phyloP scores from a whole-genome alignment of 2,797 vertebrate genomes.

The Heterohyrax brucei region DNA sequence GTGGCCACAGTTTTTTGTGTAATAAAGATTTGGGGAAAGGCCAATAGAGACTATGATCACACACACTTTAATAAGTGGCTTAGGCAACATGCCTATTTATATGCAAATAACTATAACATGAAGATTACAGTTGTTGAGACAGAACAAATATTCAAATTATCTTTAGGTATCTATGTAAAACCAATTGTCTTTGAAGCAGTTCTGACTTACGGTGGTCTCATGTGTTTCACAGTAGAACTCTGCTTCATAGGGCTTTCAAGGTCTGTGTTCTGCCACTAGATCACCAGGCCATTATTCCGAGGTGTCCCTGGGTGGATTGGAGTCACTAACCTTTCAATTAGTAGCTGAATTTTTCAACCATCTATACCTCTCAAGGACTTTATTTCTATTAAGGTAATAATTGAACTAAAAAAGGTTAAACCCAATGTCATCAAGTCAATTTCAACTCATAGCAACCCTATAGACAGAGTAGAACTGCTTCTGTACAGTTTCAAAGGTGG shows the following conservation, averaged over 20 bases:
- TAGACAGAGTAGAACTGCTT: too few species aligned
- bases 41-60: not conserved
- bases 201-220: not conserved
- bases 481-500: too few species aligned
- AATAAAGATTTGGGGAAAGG: not conserved
- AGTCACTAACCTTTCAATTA: not conserved
- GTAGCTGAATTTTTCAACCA: not conserved
- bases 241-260: not conserved
- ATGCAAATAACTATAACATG: not conserved
- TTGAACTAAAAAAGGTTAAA: not conserved
- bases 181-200: not conserved
- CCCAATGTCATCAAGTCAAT: too few species aligned
- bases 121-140: constrained; percentile 6
- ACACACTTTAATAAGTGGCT: not conserved
- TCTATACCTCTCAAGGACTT: not conserved
- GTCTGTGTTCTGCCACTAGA: too few species aligned
- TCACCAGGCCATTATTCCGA: not conserved
- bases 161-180: not conserved
- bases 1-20: not conserved
- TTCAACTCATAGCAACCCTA: too few species aligned
- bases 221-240: not conserved
- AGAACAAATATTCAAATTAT: not conserved
- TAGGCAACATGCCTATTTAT: not conserved
- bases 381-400: not conserved
- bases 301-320: not conserved